Percentiles rank a stretch among this genome's conserved stretches.
Conservation (phyloP, 2,113 vertebrate genomes). For the Struthio camelus region DNA sequence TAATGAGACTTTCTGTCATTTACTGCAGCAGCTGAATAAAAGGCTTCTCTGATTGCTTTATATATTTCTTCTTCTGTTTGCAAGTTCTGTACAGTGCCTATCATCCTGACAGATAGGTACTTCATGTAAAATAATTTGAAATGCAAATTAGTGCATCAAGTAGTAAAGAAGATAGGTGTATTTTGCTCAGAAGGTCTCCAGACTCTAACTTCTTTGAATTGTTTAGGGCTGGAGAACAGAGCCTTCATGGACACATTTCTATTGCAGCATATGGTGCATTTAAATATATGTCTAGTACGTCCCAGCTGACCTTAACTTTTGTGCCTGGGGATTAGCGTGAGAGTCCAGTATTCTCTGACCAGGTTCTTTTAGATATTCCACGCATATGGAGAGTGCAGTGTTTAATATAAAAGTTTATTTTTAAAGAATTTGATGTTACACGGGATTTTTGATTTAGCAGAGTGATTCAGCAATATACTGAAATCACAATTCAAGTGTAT, state of each 20-base stretch:
- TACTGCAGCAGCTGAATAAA: constrained; percentile 43
- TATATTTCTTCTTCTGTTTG: constrained; percentile 39
- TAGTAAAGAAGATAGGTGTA: constrained; percentile 24
- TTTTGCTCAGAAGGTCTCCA: constrained; percentile 43
- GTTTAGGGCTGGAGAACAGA: not conserved
- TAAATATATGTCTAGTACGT: rapidly evolving
- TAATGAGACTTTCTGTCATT: constrained; percentile 52
- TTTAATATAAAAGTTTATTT: no score
- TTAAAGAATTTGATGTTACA: no score
- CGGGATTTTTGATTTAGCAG: no score
- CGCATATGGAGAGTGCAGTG: no score
- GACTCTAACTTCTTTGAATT: not conserved
- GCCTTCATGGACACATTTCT: not conserved
- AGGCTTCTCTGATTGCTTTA: constrained; percentile 51
- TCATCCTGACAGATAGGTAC: constrained; percentile 56
- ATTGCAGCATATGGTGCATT: not conserved
- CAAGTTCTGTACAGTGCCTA: constrained; percentile 25
- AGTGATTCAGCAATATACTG: no score
- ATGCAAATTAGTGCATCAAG: constrained; percentile 55
- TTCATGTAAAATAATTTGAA: constrained; percentile 51
- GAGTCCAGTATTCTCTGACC: no score
- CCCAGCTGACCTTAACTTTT: not conserved
- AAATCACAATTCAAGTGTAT: no score
- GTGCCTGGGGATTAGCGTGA: not conserved
- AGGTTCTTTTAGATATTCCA: no score